phyloP scores from a whole-genome alignment of 30 jellyfish, hydroid and myxozoan genomes.

The Mastigias papua region DNA sequence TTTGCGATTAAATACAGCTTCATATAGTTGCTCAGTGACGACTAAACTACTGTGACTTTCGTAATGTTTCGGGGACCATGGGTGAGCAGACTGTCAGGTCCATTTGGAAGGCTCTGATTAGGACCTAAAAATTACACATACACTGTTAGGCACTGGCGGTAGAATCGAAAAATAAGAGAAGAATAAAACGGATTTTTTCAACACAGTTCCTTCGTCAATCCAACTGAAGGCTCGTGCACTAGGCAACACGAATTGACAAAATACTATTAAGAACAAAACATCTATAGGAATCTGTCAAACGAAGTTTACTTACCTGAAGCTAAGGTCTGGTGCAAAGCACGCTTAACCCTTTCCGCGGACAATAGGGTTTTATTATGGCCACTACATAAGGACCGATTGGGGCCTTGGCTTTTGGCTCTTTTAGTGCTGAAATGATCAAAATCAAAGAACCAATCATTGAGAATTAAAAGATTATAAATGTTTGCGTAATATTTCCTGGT shows the following conservation, averaged over 20 bases:
- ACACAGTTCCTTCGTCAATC: too few relatives aligned
- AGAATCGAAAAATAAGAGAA: neutral
- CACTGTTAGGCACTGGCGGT: neutral
- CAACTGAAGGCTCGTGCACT: too few relatives aligned
- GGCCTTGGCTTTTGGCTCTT: neutral
- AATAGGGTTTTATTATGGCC: slow-evolving; percentile 11
- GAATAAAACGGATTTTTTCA: too few relatives aligned
- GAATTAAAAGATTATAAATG: too few relatives aligned
- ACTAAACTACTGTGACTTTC: neutral
- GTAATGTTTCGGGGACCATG: neutral
- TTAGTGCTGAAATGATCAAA: neutral
- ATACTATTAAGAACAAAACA: too few relatives aligned
- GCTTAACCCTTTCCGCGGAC: neutral
- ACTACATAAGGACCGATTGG: neutral
- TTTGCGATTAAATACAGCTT: neutral
- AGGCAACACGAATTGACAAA: too few relatives aligned
- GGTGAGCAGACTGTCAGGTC: slow-evolving; percentile 18
- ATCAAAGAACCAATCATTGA: neutral
- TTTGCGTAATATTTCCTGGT: too few relatives aligned
- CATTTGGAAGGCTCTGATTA: slow-evolving; percentile 27
- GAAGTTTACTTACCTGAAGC: slow-evolving; percentile 23
- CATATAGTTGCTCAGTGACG: neutral
- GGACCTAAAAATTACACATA: slow-evolving; percentile 7
- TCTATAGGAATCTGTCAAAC: too few relatives aligned
- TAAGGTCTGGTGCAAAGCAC: neutral